phyloP scores from a whole-genome alignment of 1,140 invertebrate species.

The Brachionus paranguensis region DNA sequence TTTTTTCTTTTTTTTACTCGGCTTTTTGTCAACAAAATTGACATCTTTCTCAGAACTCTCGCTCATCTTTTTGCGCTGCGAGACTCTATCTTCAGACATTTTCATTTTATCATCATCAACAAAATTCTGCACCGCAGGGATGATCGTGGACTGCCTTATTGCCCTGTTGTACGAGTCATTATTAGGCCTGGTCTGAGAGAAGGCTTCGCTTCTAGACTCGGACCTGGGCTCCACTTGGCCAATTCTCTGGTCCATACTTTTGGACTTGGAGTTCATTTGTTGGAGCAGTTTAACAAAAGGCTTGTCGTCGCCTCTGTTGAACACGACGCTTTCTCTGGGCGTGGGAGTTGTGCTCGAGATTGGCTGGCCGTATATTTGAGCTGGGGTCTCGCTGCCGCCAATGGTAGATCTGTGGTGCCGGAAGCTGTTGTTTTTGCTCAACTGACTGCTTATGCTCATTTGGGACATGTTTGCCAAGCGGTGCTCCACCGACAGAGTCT shows the following conservation, averaged over 20 bases:
- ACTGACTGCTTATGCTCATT: constrained; percentile 22
- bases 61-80: neutral
- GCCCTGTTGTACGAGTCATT: neutral
- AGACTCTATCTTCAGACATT: neutral
- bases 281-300: constrained; percentile 16
- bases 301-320: neutral
- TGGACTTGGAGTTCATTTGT: neutral
- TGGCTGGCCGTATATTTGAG: neutral
- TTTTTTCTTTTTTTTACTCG: neutral
- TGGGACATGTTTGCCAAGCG: constrained; percentile 26
- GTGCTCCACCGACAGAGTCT: constrained; percentile 20
- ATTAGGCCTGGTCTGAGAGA: neutral
- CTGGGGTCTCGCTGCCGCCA: neutral
- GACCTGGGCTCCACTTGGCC: neutral
- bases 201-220: neutral
- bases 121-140: neutral
- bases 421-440: constrained; percentile 31
- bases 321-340: constrained; percentile 16
- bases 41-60: neutral
- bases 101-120: neutral
- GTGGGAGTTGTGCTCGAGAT: constrained; percentile 12
- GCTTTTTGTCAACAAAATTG: neutral
- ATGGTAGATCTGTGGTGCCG: neutral
- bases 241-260: neutral
- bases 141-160: neutral